These are phyloP conservation scores for Liodrosophila aerea DNA, from an alignment of 2,888 invertebrate species.

Conservation along the genomic window DNA sequence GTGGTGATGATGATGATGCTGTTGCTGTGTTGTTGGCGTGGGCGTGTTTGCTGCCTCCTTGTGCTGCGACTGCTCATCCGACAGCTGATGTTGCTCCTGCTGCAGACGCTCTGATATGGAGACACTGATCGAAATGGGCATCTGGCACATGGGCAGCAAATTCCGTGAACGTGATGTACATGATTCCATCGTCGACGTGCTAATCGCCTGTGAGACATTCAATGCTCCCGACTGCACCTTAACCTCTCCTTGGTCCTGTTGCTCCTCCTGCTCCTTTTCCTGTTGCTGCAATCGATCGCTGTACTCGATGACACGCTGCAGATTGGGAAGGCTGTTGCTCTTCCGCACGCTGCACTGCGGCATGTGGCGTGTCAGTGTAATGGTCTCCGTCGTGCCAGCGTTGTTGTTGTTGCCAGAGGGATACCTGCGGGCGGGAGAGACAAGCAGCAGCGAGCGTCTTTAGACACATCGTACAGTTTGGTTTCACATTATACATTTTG, in stretches of 20 bases:
- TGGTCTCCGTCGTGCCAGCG: conserved; percentile 81
- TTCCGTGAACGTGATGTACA: conserved; percentile 80
- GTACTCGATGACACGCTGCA: conserved; percentile 79
- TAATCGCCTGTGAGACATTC: conserved; percentile 84
- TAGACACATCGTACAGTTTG: conserved; percentile 55
- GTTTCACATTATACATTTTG: conserved; percentile 49
- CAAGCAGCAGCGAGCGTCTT: conserved; percentile 73
- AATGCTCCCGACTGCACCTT: conserved; percentile 52
- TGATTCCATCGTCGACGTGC: conserved; percentile 87
- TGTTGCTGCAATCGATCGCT: conserved; percentile 29
- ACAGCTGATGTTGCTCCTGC: conserved; percentile 37
- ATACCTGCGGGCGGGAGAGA: conserved; percentile 84
- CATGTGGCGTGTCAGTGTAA: conserved; percentile 84
- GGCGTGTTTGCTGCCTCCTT: conserved; percentile 34
- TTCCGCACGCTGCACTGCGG: conserved; percentile 85
- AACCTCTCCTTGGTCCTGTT: conserved; percentile 27
- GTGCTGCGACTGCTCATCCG: conserved; percentile 43
- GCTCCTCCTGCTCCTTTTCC: conserved; percentile 31
- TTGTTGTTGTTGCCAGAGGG: conserved; percentile 89
- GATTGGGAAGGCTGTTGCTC: conserved; percentile 91
- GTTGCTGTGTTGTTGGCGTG: conserved; percentile 42
- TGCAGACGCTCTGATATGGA: conserved; percentile 76
- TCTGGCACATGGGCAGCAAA: conserved; percentile 83
- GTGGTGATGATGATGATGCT: conserved; percentile 37
- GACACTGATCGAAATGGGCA: conserved; percentile 80